Evolutionary conservation across 2,113 vertebrate genomes (phyloP).

Genomic region (Ploceus nigricollis): DNA sequence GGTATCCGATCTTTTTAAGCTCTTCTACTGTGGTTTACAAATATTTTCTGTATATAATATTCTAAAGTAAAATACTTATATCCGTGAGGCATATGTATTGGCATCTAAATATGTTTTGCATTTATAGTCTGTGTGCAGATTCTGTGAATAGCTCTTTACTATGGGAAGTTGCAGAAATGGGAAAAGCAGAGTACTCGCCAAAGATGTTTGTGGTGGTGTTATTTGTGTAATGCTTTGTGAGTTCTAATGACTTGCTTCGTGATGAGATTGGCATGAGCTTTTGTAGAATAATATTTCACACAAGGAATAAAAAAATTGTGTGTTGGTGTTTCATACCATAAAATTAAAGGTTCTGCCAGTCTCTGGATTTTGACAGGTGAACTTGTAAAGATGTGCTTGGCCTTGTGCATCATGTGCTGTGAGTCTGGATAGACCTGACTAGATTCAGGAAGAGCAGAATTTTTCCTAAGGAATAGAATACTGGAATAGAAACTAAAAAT

Average conservation of each 20-base stretch:
- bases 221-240: background rate
- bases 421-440: background rate
- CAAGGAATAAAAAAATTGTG: background rate
- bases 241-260: background rate
- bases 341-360: background rate
- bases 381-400: background rate
- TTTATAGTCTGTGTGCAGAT: background rate
- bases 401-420: fast-evolving
- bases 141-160: background rate
- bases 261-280: background rate
- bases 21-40: background rate
- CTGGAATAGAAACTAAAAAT: background rate
- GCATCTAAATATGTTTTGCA: background rate
- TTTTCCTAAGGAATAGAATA: background rate
- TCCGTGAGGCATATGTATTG: background rate
- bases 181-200: background rate
- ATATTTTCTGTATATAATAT: background rate
- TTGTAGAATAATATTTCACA: background rate
- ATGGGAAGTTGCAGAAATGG: background rate
- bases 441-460: background rate
- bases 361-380: background rate
- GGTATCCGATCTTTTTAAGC: background rate
- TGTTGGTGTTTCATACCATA: fast-evolving
- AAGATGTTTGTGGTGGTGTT: background rate
- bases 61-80: background rate